Evolutionary conservation across 1,140 invertebrate genomes (phyloP).

Genomic region (Procambarus virginalis): DNA sequence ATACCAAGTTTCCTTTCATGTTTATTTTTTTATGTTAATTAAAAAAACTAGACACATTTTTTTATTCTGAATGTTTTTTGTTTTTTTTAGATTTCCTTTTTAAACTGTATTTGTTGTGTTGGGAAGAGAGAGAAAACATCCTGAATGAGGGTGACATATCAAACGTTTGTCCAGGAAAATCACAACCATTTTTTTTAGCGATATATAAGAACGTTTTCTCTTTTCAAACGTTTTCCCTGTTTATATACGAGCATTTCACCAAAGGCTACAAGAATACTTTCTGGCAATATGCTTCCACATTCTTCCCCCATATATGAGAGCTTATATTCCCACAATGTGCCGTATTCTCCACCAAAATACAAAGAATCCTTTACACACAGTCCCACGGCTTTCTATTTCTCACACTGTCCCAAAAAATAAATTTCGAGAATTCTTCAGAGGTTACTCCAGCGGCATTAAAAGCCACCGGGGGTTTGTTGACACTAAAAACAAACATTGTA

Average conservation of each 20-base stretch:
- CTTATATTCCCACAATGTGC: neutral
- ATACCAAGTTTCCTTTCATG: too few relatives aligned
- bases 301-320: neutral
- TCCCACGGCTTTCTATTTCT: neutral
- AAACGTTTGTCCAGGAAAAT: neutral
- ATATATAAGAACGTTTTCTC: neutral
- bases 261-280: neutral
- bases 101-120: too few relatives aligned
- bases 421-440: neutral
- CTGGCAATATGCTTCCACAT: neutral
- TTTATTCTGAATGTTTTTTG: too few relatives aligned
- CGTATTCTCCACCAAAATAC: neutral
- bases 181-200: neutral
- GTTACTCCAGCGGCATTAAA: neutral
- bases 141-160: neutral
- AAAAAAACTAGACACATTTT: too few relatives aligned
- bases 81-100: too few relatives aligned
- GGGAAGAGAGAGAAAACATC: too few relatives aligned
- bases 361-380: neutral
- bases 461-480: neutral
- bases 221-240: neutral
- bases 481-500: conserved; percentile 12
- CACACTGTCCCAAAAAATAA: neutral
- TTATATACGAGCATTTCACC: neutral
- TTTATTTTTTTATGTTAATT: too few relatives aligned